Evolutionary conservation across 2,888 invertebrate species (phyloP).

Genomic region (Amphipoea oculea): DNA sequence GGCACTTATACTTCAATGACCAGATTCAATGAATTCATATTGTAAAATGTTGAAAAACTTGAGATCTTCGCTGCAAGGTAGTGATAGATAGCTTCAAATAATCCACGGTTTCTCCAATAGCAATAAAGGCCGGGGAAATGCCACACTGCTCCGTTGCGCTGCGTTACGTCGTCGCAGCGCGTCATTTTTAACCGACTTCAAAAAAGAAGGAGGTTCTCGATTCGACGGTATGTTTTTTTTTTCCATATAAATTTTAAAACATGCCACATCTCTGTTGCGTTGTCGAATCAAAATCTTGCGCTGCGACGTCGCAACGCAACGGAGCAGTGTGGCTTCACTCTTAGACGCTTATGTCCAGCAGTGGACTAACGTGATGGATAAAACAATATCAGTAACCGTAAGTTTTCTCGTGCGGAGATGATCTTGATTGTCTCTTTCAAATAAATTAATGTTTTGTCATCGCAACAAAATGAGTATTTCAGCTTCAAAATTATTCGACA

Average conservation of each 20-base stretch:
- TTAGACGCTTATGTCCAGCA: not conserved
- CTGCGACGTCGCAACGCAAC: too few species aligned
- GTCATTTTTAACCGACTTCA: too few species aligned
- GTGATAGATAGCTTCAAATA: not conserved
- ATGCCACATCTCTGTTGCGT: too few species aligned
- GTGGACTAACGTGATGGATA: not conserved
- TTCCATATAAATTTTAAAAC: too few species aligned
- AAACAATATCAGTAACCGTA: not conserved
- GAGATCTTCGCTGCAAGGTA: not conserved
- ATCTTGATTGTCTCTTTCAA: not conserved
- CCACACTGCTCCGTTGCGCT: too few species aligned
- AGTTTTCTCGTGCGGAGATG: not conserved
- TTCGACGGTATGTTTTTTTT: too few species aligned
- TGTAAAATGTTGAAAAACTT: not conserved
- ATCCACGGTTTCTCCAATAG: not conserved
- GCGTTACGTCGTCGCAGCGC: too few species aligned
- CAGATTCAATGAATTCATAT: conserved; percentile 5
- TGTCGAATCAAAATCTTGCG: too few species aligned
- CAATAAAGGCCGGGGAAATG: not conserved
- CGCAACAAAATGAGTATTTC: not conserved
- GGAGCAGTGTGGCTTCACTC: too few species aligned
- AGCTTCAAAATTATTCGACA: not conserved
- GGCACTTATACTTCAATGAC: conserved; percentile 21
- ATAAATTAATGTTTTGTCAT: not conserved
- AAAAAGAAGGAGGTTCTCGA: too few species aligned